Evolutionary conservation across 2,888 invertebrate species (phyloP), one percentile per base, ranked within the genome.

Genomic region (Epirrita christyi): DNA sequence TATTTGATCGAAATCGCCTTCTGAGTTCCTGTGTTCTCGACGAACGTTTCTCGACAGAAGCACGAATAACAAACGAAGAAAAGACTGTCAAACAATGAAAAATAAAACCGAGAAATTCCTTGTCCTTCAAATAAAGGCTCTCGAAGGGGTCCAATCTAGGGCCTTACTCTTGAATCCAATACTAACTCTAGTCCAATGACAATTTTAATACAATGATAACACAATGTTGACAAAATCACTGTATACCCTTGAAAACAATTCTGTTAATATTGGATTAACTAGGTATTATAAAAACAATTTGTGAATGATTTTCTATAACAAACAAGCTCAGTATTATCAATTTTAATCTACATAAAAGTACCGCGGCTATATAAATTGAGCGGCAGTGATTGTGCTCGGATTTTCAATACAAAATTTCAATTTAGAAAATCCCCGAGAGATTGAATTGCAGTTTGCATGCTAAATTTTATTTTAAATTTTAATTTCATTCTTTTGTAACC

Each of bases 331-430:
- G 36, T 11, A 2, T 0, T 32, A 32, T 2, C 11, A 36, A n/a
- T 14, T 38, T 14, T 8, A 14, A 13, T 38, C 38, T 38, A 8
- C 8, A 7, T 38, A 8, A 38, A 38, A 8, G 14, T 38, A 14
- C 8, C 8, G 11, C 14, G 8, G 13, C 14, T 38, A 38, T n/a
- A n/a, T 8, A 38, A 38, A 38, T 38, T 38, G 32, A 37, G 27
- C 21, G 15, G 41, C 14, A 11, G 28, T 28, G 8, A 10, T 42
- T 45, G 27, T 14, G 50, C 48, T 59, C 11, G 14, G 44, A 37
- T 46, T 38, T 34, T 34, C 38, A 21, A 53, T 53, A 46, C 55
- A 21, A 6, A 48, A 36, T 47, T 52, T 13, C 2, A 42, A 46
- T 46, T 49, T 32, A 28, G 28, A 2, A 7, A 9, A 38, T 34